Evolutionary conservation across 2,888 invertebrate species (phyloP).

Genomic region (Busseola fusca): DNA sequence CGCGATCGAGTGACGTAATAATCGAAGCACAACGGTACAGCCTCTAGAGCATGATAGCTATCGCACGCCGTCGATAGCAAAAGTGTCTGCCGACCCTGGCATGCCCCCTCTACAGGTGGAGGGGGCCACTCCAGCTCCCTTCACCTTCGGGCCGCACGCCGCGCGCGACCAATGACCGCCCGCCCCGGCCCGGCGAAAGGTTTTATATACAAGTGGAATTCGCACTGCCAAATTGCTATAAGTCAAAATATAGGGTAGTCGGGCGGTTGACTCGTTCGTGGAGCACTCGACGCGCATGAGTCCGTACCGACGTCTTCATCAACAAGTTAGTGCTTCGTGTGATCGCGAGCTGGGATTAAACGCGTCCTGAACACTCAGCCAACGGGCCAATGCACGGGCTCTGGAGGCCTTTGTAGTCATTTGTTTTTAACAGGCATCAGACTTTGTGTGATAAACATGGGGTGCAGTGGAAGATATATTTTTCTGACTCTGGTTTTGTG

Average conservation of each 20-base stretch:
- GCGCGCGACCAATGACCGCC: slow-evolving; percentile 84
- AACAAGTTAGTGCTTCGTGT: slow-evolving; percentile 62
- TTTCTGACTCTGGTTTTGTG: slow-evolving; percentile 87
- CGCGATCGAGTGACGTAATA: slow-evolving; percentile 73
- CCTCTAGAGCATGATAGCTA: slow-evolving; percentile 76
- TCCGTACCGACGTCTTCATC: slow-evolving; percentile 51
- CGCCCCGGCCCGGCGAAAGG: slow-evolving; percentile 89
- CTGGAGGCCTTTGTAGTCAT: slow-evolving; percentile 75
- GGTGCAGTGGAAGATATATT: slow-evolving; percentile 87
- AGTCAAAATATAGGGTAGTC: slow-evolving; percentile 91
- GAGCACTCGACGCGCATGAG: slow-evolving; percentile 73
- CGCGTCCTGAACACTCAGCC: slow-evolving; percentile 65
- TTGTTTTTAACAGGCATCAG: slow-evolving; percentile 67
- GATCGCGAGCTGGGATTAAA: slow-evolving; percentile 70
- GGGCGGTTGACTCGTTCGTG: slow-evolving; percentile 84
- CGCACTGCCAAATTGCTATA: slow-evolving; percentile 89
- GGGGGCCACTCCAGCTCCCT: slow-evolving; percentile 83
- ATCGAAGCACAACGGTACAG: slow-evolving; percentile 74
- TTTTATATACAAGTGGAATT: slow-evolving; percentile 91
- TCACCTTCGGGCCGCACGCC: slow-evolving; percentile 84
- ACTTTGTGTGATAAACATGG: slow-evolving; percentile 82
- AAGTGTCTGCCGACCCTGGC: slow-evolving; percentile 88
- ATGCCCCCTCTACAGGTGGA: slow-evolving; percentile 73
- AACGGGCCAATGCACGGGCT: slow-evolving; percentile 78
- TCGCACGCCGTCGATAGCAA: slow-evolving; percentile 83